Conservation (phyloP, 2,888 invertebrate species). For the Noctuana brunneofusca region DNA sequence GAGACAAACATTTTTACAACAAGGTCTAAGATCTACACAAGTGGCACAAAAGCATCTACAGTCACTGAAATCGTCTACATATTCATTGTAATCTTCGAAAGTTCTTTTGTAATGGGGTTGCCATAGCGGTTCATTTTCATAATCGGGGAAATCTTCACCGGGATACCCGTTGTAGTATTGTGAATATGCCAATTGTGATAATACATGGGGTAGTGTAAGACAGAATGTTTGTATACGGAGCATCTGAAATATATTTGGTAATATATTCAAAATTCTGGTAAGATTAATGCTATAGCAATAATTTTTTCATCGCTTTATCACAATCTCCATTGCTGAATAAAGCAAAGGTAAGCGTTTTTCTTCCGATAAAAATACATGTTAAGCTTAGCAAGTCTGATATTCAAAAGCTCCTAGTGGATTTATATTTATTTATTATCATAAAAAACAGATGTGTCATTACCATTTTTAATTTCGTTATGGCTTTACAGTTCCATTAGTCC, state of each 20-base stretch:
- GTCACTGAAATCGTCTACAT: constrained; percentile 45
- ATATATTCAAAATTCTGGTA: neutral
- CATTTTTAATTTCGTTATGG: neutral
- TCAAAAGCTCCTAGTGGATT: too few relatives aligned
- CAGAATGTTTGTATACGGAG: constrained; percentile 29
- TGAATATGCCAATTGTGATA: constrained; percentile 31
- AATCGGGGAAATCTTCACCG: constrained; percentile 9
- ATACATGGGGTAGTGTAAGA: constrained; percentile 20
- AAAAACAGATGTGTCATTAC: neutral
- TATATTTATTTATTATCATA: too few relatives aligned
- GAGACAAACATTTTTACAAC: constrained; percentile 38
- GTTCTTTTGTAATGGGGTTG: neutral
- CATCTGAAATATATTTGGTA: constrained; percentile 37
- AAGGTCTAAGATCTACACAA: constrained; percentile 38
- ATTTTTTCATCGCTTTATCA: neutral
- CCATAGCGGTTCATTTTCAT: constrained; percentile 5
- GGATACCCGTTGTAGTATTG: constrained; percentile 15
- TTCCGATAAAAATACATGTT: too few relatives aligned
- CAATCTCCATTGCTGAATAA: too few relatives aligned
- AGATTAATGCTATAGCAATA: neutral
- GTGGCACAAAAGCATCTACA: constrained; percentile 42
- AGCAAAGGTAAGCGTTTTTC: too few relatives aligned
- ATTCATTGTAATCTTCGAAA: constrained; percentile 36
- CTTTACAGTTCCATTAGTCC: neutral
- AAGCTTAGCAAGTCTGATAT: too few relatives aligned